Conservation (phyloP, 2,797 vertebrate species). For the Rhinatrema bivittatum region DNA sequence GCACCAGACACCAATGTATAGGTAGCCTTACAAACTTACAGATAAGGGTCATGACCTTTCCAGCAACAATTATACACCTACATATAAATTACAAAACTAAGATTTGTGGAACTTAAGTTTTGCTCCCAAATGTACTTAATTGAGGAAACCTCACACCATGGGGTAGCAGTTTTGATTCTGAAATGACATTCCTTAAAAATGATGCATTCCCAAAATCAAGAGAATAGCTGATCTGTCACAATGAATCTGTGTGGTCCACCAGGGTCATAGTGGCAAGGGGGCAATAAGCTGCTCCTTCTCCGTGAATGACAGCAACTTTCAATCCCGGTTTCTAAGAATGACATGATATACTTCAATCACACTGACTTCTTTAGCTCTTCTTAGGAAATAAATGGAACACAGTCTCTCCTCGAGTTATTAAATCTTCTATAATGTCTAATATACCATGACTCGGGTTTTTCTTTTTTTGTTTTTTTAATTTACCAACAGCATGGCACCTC, state of each 20-base stretch:
- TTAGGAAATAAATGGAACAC: not conserved
- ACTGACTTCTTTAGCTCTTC: not conserved
- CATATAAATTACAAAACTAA: not conserved
- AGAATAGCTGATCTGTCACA: not conserved
- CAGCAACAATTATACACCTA: constrained; percentile 9
- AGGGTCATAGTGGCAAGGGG: not conserved
- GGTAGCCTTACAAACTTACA: constrained; percentile 49
- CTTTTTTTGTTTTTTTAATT: no score
- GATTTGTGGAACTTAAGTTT: not conserved
- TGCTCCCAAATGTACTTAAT: not conserved
- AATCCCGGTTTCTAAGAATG: not conserved
- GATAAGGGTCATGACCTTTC: constrained; percentile 47
- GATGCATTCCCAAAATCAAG: not conserved
- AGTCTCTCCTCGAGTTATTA: not conserved
- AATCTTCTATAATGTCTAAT: not conserved
- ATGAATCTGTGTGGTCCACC: not conserved
- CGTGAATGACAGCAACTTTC: not conserved
- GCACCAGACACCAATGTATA: constrained; percentile 24
- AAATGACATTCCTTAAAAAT: not conserved
- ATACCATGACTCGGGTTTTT: no score
- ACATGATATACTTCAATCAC: not conserved
- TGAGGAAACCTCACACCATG: not conserved
- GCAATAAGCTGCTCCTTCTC: not conserved
- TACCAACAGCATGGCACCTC: no score
- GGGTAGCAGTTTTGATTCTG: not conserved